A percentile compares a stretch with the other conserved stretches of the same genome.
These are phyloP conservation scores for Mesitornis unicolor DNA, from an alignment of 2,113 vertebrate species.

Conservation along the genomic window DNA sequence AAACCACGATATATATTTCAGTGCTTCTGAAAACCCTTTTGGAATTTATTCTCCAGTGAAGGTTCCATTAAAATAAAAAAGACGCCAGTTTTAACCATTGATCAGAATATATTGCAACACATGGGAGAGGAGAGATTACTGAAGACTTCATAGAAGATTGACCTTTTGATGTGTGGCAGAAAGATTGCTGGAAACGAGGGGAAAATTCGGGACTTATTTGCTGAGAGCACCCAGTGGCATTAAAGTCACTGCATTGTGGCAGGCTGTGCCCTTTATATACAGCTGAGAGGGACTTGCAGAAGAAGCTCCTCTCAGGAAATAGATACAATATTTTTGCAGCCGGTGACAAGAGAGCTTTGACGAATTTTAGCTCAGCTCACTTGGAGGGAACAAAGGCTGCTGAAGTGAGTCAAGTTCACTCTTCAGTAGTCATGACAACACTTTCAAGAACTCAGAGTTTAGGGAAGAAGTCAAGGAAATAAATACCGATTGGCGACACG, in stretches of 20 bases:
- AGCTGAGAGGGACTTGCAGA: not conserved
- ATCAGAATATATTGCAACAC: not conserved
- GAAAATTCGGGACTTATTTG: constrained; percentile 12
- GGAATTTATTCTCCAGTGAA: not conserved
- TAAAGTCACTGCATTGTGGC: not conserved
- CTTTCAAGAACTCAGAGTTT: constrained; percentile 15
- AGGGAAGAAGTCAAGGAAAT: not conserved
- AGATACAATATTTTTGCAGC: not conserved
- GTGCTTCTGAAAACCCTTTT: not conserved
- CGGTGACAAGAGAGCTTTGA: not conserved
- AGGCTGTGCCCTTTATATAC: not conserved
- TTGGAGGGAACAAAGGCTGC: constrained; percentile 48
- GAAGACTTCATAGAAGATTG: not conserved
- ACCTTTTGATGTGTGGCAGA: not conserved
- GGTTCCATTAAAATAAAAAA: not conserved
- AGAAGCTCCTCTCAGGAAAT: not conserved
- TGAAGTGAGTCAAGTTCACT: constrained; percentile 45
- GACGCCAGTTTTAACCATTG: not conserved
- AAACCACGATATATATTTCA: not conserved
- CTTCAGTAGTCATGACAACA: constrained; percentile 68
- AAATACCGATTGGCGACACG: not conserved
- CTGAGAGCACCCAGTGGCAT: not conserved
- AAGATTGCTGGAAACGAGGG: constrained; percentile 1
- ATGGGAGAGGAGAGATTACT: not conserved
- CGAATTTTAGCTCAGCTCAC: constrained; percentile 17